A percentile compares a stretch with the other conserved stretches of the same genome.
Evolutionary conservation across 2,113 vertebrate genomes (phyloP).

Genomic region (Spea bombifrons): DNA sequence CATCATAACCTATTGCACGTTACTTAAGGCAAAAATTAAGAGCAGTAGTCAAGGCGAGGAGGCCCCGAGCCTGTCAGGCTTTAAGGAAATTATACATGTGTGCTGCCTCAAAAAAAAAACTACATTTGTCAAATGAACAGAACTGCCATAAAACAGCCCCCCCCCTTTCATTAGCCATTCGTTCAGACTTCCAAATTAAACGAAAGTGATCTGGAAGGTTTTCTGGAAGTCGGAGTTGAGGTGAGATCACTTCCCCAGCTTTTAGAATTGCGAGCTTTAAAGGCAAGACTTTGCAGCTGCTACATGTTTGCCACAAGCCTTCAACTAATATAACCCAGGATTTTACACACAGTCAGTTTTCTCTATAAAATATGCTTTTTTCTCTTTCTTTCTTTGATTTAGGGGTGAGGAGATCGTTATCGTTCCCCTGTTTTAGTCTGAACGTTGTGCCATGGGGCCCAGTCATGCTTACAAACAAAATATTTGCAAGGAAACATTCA

Average conservation of each 20-base stretch:
- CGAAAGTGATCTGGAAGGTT: slow-evolving; percentile 42
- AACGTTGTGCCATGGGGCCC: no score
- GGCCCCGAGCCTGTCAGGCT: no score
- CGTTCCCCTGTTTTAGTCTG: no score
- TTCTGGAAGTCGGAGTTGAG: slow-evolving; percentile 49
- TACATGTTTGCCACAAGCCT: slow-evolving; percentile 9
- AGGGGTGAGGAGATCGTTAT: no score
- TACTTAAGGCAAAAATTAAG: no score
- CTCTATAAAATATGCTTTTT: not conserved
- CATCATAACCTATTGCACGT: no score
- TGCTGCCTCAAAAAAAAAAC: slow-evolving; percentile 48
- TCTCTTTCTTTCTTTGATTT: not conserved
- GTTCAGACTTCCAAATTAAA: slow-evolving; percentile 52
- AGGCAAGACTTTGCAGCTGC: slow-evolving; percentile 46
- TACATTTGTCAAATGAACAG: slow-evolving; percentile 51
- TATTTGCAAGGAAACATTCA: slow-evolving; percentile 11
- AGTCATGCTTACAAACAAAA: not conserved
- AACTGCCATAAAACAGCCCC: slow-evolving; percentile 26
- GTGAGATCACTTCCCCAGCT: slow-evolving; percentile 52
- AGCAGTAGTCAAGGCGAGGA: not conserved
- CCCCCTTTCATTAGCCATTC: slow-evolving; percentile 52
- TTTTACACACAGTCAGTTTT: no score
- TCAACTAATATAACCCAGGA: no score
- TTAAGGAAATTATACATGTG: not conserved
- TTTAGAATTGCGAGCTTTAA: slow-evolving; percentile 50